Evolutionary conservation across 2,113 vertebrate genomes (phyloP), one percentile per base, ranked within the genome.

Genomic region (Meriones unguiculatus): DNA sequence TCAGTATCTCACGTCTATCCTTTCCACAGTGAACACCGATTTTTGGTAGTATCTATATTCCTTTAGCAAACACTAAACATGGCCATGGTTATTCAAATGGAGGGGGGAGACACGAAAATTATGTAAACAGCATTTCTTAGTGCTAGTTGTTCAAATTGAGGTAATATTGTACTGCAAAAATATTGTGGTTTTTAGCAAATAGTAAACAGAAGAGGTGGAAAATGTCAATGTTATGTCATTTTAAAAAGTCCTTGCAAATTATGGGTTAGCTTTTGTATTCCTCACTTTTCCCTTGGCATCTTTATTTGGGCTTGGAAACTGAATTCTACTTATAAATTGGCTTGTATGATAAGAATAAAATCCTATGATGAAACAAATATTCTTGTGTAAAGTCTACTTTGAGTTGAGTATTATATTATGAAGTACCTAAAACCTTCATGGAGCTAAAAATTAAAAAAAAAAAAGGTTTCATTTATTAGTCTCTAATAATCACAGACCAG

Each of bases 11-110:
- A 25, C 65, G 32, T 35, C 81, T 46, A 69, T 93, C 84, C 81
- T 95, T 92, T 93, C 70, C 22, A 41, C 28, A 80, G 2, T 96
- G 54, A 95, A 94, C 3, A 80, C 4, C 87, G 75, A 70, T 38
- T 87, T 54, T 93, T 88, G 90, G 90, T 96, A 96, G 94, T 91
- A 95, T 90, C 69, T 82, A 84, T 52, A 92, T 90, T 97, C 81
- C 86, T 97, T 97, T 98, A 98, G 97, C 87, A 87, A 98, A 98
- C 59, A 87, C 69, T 75, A 18, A 93, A 50, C 75, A 89, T 93
- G 54, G 87, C 32, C n/a, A 62, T 82, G 87, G 62, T 57, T 50
- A 59, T 28, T 93, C 25, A 89, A 95, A 87, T 64, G 67, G n/a
- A 89, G 89, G 22, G 76, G 93, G 96, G 7, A 97, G 0, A 90